Conservation (phyloP, 2,888 invertebrate genomes). For the Leptinotarsa rubiginosa region DNA sequence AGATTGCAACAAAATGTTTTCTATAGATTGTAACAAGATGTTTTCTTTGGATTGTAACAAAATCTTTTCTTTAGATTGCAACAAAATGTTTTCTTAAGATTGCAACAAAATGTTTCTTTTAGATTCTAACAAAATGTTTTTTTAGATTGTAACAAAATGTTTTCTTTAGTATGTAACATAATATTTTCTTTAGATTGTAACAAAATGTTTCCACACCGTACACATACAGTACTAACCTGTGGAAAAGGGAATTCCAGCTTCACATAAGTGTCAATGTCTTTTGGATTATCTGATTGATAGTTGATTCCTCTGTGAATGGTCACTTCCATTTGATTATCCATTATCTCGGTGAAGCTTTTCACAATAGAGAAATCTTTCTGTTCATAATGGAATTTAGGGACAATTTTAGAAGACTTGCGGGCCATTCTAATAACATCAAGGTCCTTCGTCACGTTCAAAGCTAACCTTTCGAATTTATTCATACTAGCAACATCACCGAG, state of each 20-base stretch:
- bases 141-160: too few relatives aligned
- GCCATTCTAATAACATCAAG: conserved; percentile 85
- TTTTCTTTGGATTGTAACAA: too few relatives aligned
- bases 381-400: conserved; percentile 95
- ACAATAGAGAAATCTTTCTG: conserved; percentile 89
- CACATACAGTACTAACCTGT: conserved; percentile 67
- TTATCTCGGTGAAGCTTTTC: conserved; percentile 93
- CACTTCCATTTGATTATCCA: conserved; percentile 90
- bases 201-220: not conserved
- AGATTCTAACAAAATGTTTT: too few relatives aligned
- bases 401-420: conserved; percentile 70
- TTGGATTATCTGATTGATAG: conserved; percentile 84
- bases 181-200: too few relatives aligned
- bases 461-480: conserved; percentile 86
- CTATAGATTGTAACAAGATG: too few relatives aligned
- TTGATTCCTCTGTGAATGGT: conserved; percentile 88
- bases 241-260: conserved; percentile 94
- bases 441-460: conserved; percentile 86
- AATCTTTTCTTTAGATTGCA: too few relatives aligned
- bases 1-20: too few relatives aligned
- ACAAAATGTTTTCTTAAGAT: too few relatives aligned
- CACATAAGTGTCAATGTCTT: conserved; percentile 93
- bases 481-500: conserved; percentile 91
- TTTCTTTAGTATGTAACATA: too few relatives aligned
- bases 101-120: too few relatives aligned